phyloP scores from a whole-genome alignment of 2,113 vertebrate species.

The Lipophrys pholis region DNA sequence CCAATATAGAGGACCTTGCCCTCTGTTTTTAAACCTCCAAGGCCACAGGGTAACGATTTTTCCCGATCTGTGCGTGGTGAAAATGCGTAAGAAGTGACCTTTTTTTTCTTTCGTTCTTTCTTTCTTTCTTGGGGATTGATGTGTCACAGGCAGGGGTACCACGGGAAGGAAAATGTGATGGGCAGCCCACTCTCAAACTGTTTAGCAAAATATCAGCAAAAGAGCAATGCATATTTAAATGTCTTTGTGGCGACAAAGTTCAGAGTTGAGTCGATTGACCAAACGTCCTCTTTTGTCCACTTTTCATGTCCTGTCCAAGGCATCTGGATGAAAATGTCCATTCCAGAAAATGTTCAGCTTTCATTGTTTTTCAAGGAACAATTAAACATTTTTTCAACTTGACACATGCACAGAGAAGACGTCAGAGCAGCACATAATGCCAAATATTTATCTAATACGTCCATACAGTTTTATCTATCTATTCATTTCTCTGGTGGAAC shows the following conservation, averaged over 20 bases:
- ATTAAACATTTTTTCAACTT: too few species aligned
- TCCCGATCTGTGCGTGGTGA: conserved; percentile 78
- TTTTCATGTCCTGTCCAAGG: too few species aligned
- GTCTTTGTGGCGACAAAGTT: not conserved
- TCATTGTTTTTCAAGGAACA: too few species aligned
- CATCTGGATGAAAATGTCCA: too few species aligned
- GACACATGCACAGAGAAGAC: too few species aligned
- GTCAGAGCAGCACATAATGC: too few species aligned
- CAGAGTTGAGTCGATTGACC: not conserved
- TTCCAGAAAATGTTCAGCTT: too few species aligned
- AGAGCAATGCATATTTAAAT: conserved; percentile 26
- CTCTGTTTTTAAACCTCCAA: conserved; percentile 74
- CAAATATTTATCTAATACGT: too few species aligned
- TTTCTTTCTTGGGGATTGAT: conserved; percentile 25
- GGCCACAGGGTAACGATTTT: conserved; percentile 83
- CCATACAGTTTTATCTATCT: too few species aligned
- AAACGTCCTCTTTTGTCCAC: too few species aligned
- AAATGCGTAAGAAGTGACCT: conserved; percentile 80
- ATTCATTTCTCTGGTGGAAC: too few species aligned
- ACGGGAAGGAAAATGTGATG: conserved; percentile 77
- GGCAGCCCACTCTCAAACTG: conserved; percentile 55
- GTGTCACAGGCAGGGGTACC: conserved; percentile 75
- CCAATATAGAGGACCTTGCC: conserved; percentile 71
- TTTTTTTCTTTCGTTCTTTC: conserved; percentile 56
- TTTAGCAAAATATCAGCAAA: conserved; percentile 61